Evolutionary conservation across 2,888 invertebrate species (phyloP).

Genomic region (Lasioglossum marginatum): DNA sequence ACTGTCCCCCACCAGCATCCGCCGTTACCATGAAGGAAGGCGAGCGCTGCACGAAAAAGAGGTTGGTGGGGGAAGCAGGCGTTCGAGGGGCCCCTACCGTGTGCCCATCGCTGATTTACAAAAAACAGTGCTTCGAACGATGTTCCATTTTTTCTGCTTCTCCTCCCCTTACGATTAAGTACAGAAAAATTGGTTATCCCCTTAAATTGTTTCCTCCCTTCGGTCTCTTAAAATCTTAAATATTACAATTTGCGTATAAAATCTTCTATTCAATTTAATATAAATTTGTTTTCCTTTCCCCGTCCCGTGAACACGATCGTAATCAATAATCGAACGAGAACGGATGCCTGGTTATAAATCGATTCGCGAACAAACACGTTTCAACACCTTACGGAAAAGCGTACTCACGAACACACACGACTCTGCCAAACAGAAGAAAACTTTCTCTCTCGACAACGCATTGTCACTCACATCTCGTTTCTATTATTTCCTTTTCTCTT

Average conservation of each 20-base stretch:
- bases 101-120: neutral
- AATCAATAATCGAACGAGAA: slow-evolving; percentile 49
- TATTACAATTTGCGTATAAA: slow-evolving; percentile 71
- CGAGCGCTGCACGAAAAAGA: too few relatives aligned
- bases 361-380: slow-evolving; percentile 37
- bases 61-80: too few relatives aligned
- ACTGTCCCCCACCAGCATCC: too few relatives aligned
- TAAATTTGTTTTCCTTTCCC: slow-evolving; percentile 39
- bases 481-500: neutral
- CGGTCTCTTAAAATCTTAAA: slow-evolving; percentile 54
- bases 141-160: neutral
- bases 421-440: neutral
- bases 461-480: neutral
- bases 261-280: slow-evolving; percentile 70
- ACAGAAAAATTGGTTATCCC: slow-evolving; percentile 20
- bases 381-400: slow-evolving; percentile 56
- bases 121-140: neutral
- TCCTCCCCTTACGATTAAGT: slow-evolving; percentile 17
- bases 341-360: slow-evolving; percentile 25
- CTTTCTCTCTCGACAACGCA: neutral
- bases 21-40: too few relatives aligned
- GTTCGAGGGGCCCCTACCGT: too few relatives aligned
- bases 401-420: slow-evolving; percentile 56
- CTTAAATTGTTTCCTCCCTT: slow-evolving; percentile 9
- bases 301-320: slow-evolving; percentile 57